These are phyloP conservation scores for Eudyptes chrysolophus DNA, from an alignment of 2,113 vertebrate genomes.

Conservation along the genomic window DNA sequence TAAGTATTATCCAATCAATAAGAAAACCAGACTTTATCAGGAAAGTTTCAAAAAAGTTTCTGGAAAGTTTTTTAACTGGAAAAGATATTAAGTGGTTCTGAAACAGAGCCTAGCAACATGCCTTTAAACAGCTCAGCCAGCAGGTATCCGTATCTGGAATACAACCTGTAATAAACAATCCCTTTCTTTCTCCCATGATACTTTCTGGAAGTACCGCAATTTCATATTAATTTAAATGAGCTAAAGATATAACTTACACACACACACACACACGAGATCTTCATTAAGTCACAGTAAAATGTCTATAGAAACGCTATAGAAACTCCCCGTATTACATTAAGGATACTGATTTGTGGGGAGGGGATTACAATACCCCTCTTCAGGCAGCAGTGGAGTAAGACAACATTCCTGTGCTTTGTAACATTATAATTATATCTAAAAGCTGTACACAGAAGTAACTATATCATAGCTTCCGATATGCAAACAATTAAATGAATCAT, in stretches of 20 bases:
- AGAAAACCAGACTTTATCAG: neutral
- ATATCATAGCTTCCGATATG: neutral
- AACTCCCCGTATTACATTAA: neutral
- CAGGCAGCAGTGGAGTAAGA: neutral
- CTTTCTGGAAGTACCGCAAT: neutral
- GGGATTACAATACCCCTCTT: neutral
- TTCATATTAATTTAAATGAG: neutral
- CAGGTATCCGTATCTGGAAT: neutral
- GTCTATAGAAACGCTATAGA: neutral
- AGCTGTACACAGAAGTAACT: neutral
- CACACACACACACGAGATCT: neutral
- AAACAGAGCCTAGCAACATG: neutral
- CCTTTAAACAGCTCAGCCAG: neutral
- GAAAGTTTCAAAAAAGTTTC: neutral
- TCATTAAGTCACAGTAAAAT: neutral
- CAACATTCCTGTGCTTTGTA: neutral
- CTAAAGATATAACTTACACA: neutral
- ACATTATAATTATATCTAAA: neutral
- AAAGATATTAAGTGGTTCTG: neutral
- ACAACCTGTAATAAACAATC: neutral
- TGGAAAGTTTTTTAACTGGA: neutral
- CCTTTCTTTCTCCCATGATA: neutral
- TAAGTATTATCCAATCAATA: neutral
- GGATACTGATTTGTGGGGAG: neutral
- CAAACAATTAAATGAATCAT: neutral